Evolutionary conservation across 2,888 invertebrate genomes (phyloP).

Genomic region (Orthonevra nobilis): DNA sequence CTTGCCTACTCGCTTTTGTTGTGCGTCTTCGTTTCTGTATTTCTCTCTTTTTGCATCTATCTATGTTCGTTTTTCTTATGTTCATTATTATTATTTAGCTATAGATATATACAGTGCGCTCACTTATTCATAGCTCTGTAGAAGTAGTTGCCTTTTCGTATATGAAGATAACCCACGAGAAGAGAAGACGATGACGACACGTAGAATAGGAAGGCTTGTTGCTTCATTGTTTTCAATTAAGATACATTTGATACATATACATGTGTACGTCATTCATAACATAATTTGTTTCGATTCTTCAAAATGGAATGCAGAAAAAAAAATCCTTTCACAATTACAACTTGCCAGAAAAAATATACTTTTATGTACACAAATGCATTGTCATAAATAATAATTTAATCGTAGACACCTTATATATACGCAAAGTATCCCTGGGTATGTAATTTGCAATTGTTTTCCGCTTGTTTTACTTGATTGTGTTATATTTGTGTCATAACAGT

Average conservation of each 20-base stretch:
- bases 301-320: not conserved
- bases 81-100: constrained; percentile 39
- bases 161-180: constrained; percentile 12
- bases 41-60: constrained; percentile 4
- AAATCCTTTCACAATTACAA: too few relatives aligned
- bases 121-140: constrained; percentile 20
- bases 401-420: constrained; percentile 11
- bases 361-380: too few relatives aligned
- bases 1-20: not conserved
- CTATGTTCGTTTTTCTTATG: constrained; percentile 5
- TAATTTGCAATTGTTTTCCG: constrained; percentile 45
- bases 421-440: not conserved
- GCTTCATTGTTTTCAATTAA: constrained; percentile 38
- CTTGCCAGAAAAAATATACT: too few relatives aligned
- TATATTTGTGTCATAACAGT: constrained; percentile 53
- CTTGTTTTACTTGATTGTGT: constrained; percentile 48
- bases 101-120: constrained; percentile 34
- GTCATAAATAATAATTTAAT: too few relatives aligned
- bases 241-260: not conserved
- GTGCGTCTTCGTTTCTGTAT: not conserved
- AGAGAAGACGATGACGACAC: constrained; percentile 2
- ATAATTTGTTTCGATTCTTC: not conserved
- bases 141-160: constrained; percentile 15
- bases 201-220: constrained; percentile 38
- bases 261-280: constrained; percentile 1